Evolutionary conservation across 2,888 invertebrate genomes (phyloP).

Genomic region (Chymomyza fuscimana): DNA sequence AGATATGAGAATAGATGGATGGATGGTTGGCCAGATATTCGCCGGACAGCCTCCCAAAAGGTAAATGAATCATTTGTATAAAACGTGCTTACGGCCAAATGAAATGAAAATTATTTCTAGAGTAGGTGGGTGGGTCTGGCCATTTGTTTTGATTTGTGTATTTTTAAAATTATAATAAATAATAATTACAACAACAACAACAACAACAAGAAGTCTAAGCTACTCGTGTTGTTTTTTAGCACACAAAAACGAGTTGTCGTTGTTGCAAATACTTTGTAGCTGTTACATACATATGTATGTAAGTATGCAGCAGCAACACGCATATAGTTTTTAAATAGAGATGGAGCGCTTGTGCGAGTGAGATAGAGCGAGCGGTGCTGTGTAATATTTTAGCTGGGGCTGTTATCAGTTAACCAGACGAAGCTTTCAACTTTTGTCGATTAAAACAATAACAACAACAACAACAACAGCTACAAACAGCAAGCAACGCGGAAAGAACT

Average conservation of each 20-base stretch:
- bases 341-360: not conserved
- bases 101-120: conserved; percentile 21
- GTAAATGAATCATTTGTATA: conserved; percentile 30
- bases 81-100: conserved; percentile 25
- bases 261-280: not conserved
- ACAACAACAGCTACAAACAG: conserved; percentile 5
- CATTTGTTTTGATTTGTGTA: not conserved
- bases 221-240: not conserved
- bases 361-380: not conserved
- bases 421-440: not conserved
- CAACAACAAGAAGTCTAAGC: not conserved
- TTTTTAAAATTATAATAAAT: not conserved
- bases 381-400: not conserved
- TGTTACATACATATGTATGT: not conserved
- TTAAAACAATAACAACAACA: conserved; percentile 29
- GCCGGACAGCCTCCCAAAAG: conserved; percentile 12
- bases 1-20: not conserved
- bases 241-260: not conserved
- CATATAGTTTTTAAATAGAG: no score
- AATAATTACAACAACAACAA: not conserved
- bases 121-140: not conserved
- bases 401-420: conserved; percentile 11
- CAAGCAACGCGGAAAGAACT: conserved; percentile 12
- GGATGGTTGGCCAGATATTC: not conserved
- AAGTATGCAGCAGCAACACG: no score